Conservation (phyloP, 2,113 vertebrate species). For the Phalacrocorax brasilianus region DNA sequence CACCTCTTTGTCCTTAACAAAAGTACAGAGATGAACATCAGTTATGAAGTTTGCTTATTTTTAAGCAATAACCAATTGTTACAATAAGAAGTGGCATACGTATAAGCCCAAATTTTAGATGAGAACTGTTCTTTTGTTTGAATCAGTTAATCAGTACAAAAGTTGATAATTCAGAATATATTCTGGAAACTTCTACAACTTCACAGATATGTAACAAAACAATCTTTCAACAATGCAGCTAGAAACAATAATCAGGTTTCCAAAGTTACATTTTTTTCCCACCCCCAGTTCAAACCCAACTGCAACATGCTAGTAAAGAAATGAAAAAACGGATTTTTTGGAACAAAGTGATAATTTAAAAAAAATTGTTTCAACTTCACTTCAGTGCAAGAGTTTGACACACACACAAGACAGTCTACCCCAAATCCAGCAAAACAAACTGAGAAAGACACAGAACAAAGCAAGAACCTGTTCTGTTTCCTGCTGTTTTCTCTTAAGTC, state of each 20-base stretch:
- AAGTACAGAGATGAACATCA: not conserved
- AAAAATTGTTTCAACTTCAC: not conserved
- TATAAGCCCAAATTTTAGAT: not conserved
- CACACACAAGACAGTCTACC: not conserved
- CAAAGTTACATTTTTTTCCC: conserved; percentile 1
- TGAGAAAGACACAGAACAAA: too few species aligned
- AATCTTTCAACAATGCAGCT: not conserved
- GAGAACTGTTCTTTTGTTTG: not conserved
- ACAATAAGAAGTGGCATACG: not conserved
- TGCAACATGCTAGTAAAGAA: not conserved
- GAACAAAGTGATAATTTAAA: conserved; percentile 45
- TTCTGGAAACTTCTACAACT: not conserved
- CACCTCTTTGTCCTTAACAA: not conserved
- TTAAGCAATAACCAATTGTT: not conserved
- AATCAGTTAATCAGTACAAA: not conserved
- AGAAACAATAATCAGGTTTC: conserved; percentile 20
- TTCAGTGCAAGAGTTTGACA: not conserved
- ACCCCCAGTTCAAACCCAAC: not conserved
- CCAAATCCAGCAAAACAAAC: too few species aligned
- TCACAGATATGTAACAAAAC: not conserved
- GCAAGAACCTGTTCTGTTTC: too few species aligned
- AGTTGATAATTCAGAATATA: not conserved
- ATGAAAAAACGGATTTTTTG: conserved; percentile 31
- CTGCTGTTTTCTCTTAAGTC: too few species aligned
- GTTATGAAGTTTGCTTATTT: not conserved